These are phyloP conservation scores for Yponomeuta evonymella DNA, from an alignment of 2,888 invertebrate species.

Conservation along the genomic window DNA sequence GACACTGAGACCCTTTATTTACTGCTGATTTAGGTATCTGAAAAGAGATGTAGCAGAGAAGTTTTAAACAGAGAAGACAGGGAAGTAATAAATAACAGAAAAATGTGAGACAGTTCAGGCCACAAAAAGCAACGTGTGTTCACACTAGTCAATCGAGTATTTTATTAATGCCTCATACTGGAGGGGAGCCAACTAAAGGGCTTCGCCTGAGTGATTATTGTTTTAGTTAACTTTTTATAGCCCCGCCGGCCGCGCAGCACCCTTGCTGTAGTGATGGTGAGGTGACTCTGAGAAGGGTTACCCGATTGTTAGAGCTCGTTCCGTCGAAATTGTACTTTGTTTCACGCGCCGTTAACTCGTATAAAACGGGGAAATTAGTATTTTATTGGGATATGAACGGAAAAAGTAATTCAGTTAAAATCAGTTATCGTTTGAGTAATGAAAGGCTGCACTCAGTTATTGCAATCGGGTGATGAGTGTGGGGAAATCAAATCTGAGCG, in stretches of 20 bases:
- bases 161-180: constrained; percentile 19
- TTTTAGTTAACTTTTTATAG: constrained; percentile 64
- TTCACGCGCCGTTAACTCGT: constrained; percentile 14
- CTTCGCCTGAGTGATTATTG: constrained; percentile 56
- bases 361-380: constrained; percentile 11
- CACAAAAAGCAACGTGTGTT: constrained; percentile 12
- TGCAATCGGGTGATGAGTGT: not conserved
- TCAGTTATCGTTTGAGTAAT: not conserved
- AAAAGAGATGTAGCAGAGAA: not conserved
- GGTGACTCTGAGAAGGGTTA: constrained; percentile 9
- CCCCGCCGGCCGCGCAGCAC: constrained; percentile 17
- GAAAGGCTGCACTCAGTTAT: not conserved
- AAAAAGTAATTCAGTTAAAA: not conserved
- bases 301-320: constrained; percentile 2
- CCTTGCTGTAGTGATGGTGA: not conserved
- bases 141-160: constrained; percentile 11
- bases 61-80: too few species aligned
- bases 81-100: too few species aligned
- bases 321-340: constrained; percentile 13
- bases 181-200: constrained; percentile 28
- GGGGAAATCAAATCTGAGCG: too few species aligned
- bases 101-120: not conserved
- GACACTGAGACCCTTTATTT: not conserved
- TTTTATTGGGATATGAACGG: constrained; percentile 7
- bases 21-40: not conserved